Evolutionary conservation across 2,797 vertebrate genomes (phyloP).

Genomic region (Galaxias olidus): DNA sequence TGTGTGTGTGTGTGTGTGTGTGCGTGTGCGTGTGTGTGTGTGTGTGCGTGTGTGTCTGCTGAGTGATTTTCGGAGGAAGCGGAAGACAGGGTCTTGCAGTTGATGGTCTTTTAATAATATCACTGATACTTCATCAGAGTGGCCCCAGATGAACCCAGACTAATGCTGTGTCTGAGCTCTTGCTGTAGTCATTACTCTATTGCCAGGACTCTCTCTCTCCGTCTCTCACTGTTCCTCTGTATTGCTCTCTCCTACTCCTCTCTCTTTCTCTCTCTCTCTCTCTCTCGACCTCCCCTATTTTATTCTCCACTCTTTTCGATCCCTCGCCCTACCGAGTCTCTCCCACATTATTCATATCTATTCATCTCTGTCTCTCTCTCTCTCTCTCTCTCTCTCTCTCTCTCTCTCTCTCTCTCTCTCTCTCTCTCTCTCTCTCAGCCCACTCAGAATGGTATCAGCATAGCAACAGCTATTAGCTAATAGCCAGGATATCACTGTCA

Average conservation of each 20-base stretch:
- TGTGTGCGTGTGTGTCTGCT: no score
- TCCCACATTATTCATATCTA: no score
- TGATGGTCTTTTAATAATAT: conserved; percentile 4
- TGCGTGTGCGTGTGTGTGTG: no score
- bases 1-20: no score
- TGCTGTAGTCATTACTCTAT: conserved; percentile 16
- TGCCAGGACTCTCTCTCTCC: conserved; percentile 22
- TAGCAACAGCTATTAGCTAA: conserved; percentile 68
- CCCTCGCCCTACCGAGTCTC: no score
- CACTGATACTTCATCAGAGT: background rate
- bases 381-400: conserved; percentile 29
- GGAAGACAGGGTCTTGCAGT: no score
- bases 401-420: conserved; percentile 1
- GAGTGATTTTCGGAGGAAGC: no score
- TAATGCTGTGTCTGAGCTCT: conserved; percentile 24
- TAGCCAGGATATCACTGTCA: conserved; percentile 67
- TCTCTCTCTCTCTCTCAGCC: conserved; percentile 3
- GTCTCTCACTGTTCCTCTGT: conserved; percentile 9
- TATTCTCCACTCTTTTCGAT: no score
- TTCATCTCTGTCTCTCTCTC: no score
- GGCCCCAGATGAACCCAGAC: conserved; percentile 47
- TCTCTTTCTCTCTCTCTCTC: background rate
- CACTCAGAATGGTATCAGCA: conserved; percentile 55
- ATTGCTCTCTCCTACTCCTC: no score
- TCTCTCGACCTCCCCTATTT: no score